A percentile compares a stretch with the other conserved stretches of the same genome.
These are phyloP conservation scores for Lasiurus cinereus DNA, from an alignment of 2,113 vertebrate genomes.

Conservation along the genomic window DNA sequence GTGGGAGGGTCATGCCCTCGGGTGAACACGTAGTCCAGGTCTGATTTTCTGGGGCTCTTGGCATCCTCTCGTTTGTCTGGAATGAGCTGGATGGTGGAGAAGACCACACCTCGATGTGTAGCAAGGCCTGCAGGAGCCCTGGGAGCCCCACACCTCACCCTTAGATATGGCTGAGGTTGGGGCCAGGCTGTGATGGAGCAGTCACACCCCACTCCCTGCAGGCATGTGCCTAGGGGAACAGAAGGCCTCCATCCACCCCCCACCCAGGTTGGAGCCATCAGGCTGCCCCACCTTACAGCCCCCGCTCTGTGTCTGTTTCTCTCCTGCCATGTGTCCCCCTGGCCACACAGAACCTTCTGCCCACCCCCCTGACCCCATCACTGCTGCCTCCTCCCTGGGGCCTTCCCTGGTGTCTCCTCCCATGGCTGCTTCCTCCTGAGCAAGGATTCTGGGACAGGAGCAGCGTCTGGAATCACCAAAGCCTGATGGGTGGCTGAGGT, in stretches of 20 bases:
- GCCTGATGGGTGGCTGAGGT: not conserved
- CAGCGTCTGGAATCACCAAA: not conserved
- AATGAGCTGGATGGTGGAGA: not conserved
- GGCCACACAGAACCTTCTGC: not conserved
- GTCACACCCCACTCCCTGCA: not conserved
- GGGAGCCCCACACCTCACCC: not conserved
- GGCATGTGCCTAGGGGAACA: fast-evolving
- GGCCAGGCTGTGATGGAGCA: fast-evolving
- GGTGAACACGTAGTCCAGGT: no score
- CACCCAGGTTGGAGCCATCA: no score
- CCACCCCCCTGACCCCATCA: not conserved
- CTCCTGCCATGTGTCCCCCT: not conserved
- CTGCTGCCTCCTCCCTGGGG: fast-evolving
- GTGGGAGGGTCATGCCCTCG: fast-evolving
- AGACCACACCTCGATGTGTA: fast-evolving
- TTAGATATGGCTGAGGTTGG: not conserved
- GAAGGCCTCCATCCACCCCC: fast-evolving
- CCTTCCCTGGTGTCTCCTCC: not conserved
- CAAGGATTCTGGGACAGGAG: not conserved
- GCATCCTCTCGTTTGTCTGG: not conserved
- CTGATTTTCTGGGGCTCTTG: fast-evolving
- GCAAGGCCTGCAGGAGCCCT: not conserved
- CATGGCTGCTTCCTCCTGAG: not conserved
- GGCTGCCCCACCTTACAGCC: not conserved
- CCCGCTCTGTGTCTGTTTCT: not conserved